These are phyloP conservation scores for Hirtodrosophila histrioides DNA, from an alignment of 2,888 invertebrate genomes.

Conservation along the genomic window DNA sequence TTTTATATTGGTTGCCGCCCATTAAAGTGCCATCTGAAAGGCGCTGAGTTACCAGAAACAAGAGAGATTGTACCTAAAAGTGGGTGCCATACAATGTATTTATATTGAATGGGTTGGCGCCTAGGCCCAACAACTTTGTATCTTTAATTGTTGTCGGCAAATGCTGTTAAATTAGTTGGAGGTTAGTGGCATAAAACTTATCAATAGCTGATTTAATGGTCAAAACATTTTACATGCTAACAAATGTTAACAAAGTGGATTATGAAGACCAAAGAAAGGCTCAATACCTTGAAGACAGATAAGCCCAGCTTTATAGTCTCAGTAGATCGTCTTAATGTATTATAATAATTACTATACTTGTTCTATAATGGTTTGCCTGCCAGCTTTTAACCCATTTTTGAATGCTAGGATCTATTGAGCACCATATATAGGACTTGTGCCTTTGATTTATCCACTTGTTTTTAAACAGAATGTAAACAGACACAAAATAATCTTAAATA, in stretches of 20 bases:
- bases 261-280: background rate
- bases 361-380: too few relatives aligned
- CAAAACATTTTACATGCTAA: background rate
- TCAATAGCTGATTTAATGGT: constrained; percentile 27
- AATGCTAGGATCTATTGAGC: too few relatives aligned
- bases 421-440: too few relatives aligned
- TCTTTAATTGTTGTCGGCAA: constrained; percentile 24
- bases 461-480: too few relatives aligned
- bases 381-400: too few relatives aligned
- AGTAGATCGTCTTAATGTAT: too few relatives aligned
- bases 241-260: background rate
- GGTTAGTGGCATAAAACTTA: constrained; percentile 33
- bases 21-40: constrained; percentile 22
- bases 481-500: too few relatives aligned
- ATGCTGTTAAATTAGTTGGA: constrained; percentile 28
- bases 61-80: constrained; percentile 14
- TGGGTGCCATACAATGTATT: constrained; percentile 52
- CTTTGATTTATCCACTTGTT: too few relatives aligned
- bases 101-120: constrained; percentile 5
- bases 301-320: too few relatives aligned
- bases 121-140: constrained; percentile 16
- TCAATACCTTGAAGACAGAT: too few relatives aligned
- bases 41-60: constrained; percentile 26
- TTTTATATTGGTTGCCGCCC: constrained; percentile 13
- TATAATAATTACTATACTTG: too few relatives aligned